phyloP scores from a whole-genome alignment of 1,140 invertebrate species.

The Plodia interpunctella region DNA sequence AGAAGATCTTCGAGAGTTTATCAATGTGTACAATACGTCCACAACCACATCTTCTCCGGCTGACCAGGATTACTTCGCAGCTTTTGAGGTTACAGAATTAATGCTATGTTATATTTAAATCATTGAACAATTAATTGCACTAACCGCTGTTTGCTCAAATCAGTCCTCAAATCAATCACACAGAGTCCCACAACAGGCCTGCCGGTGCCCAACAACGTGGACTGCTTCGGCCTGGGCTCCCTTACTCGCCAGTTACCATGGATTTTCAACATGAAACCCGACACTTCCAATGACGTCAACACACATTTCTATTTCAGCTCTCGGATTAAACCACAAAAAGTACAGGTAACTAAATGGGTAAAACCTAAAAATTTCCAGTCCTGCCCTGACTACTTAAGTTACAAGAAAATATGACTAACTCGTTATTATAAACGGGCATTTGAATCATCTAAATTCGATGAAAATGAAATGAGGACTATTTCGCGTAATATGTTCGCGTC shows the following conservation, averaged over 20 bases:
- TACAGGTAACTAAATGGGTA: conserved; percentile 40
- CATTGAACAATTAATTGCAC: too few species aligned
- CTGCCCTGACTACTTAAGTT: too few species aligned
- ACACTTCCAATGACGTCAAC: conserved; percentile 43
- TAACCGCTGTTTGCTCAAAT: too few species aligned
- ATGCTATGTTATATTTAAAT: too few species aligned
- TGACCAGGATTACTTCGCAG: conserved; percentile 26
- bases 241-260: conserved; percentile 27
- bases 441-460: too few species aligned
- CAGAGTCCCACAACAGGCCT: conserved; percentile 33
- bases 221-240: conserved; percentile 55
- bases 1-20: conserved; percentile 54
- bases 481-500: too few species aligned
- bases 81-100: conserved; percentile 22
- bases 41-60: conserved; percentile 4
- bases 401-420: too few species aligned
- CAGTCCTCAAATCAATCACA: too few species aligned
- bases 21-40: conserved; percentile 22
- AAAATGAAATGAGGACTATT: too few species aligned
- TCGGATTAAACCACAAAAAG: conserved; percentile 29
- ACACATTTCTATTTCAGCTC: conserved; percentile 64
- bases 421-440: too few species aligned
- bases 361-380: too few species aligned
- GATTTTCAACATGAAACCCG: conserved; percentile 56
- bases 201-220: conserved; percentile 44